Evolutionary conservation across 2,797 vertebrate species (phyloP).

Genomic region (Aphelocoma californica): DNA sequence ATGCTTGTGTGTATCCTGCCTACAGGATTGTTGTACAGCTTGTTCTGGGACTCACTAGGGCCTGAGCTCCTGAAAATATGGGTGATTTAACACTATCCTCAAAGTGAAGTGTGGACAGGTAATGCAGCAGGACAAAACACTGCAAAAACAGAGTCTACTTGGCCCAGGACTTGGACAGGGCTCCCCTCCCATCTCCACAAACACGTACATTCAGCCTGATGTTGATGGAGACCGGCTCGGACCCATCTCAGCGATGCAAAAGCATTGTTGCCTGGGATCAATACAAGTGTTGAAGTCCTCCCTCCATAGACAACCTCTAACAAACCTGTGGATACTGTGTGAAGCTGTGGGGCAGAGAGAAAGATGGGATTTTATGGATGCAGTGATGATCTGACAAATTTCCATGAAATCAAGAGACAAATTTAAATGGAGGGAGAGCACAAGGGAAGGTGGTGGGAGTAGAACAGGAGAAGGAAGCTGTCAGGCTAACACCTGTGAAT

Average conservation of each 20-base stretch:
- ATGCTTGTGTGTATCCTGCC: not conserved
- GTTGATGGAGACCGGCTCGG: not conserved
- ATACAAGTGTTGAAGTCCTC: not conserved
- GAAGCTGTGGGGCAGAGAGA: not conserved
- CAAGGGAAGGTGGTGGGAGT: conserved; percentile 20
- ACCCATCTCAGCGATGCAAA: not conserved
- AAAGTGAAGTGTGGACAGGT: not conserved
- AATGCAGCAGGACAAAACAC: not conserved
- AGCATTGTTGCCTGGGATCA: not conserved
- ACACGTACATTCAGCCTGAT: fast-evolving
- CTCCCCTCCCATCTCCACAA: not conserved
- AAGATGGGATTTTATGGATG: not conserved
- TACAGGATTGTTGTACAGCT: not conserved
- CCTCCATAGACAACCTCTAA: not conserved
- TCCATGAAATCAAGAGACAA: not conserved
- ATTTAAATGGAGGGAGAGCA: not conserved
- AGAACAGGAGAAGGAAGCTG: conserved; percentile 3
- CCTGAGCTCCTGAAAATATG: not conserved
- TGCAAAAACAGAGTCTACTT: not conserved
- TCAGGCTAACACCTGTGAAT: not conserved
- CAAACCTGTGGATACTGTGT: not conserved
- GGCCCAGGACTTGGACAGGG: not conserved
- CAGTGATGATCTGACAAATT: not conserved
- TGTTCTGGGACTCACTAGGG: not conserved
- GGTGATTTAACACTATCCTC: not conserved